Evolutionary conservation across 2,888 invertebrate species (phyloP).

Genomic region (Omphaloscelis lunosa): DNA sequence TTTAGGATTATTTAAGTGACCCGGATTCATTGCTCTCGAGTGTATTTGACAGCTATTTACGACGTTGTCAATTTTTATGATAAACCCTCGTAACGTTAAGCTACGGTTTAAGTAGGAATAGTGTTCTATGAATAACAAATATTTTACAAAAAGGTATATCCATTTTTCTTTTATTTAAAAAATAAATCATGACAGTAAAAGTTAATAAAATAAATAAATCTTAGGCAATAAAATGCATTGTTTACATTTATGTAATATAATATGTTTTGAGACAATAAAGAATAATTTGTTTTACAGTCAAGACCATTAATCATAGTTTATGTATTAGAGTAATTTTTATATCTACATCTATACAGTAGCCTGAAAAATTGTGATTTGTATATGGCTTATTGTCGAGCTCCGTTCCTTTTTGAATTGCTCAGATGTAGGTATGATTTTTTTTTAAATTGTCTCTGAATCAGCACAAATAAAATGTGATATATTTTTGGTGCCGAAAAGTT

Average conservation of each 20-base stretch:
- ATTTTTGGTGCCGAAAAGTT: constrained; percentile 42
- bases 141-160: neutral
- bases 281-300: neutral
- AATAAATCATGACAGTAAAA: neutral
- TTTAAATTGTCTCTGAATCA: constrained; percentile 42
- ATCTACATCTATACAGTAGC: neutral
- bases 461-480: constrained; percentile 26
- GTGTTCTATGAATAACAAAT: neutral
- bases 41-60: no score
- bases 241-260: constrained; percentile 7
- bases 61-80: no score
- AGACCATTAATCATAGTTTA: constrained; percentile 9
- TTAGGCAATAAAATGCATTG: neutral
- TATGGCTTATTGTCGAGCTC: constrained; percentile 43
- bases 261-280: neutral
- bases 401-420: constrained; percentile 42
- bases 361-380: constrained; percentile 2
- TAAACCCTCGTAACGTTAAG: no score
- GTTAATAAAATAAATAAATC: neutral
- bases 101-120: neutral
- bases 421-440: constrained; percentile 38
- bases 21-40: no score
- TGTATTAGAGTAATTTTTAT: neutral
- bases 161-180: neutral
- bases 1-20: no score